Percentiles rank a stretch among this genome's conserved stretches.
Evolutionary conservation across 2,797 vertebrate species (phyloP).

Genomic region (Centropyge bicolor): DNA sequence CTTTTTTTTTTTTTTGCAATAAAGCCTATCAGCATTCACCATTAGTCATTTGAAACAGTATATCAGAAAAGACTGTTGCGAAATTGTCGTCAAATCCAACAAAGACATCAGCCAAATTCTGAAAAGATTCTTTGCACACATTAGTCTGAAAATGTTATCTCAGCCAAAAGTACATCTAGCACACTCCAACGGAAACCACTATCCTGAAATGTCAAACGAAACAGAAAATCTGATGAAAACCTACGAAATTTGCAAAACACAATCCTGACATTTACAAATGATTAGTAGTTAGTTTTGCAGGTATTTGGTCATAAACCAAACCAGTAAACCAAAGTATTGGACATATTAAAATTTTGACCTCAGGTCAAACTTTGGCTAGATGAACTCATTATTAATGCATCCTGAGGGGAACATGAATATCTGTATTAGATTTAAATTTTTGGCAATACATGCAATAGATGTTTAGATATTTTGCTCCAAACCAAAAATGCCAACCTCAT

Average conservation of each 20-base stretch:
- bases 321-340: neutral
- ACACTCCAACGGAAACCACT: slow-evolving; percentile 14
- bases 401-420: too few species aligned
- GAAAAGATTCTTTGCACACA: slow-evolving; percentile 17
- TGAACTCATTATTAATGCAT: neutral
- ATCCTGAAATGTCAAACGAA: slow-evolving; percentile 14
- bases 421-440: neutral
- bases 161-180: slow-evolving; percentile 18
- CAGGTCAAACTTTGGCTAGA: neutral
- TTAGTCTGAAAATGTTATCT: neutral
- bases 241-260: neutral
- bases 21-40: slow-evolving; percentile 4
- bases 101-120: slow-evolving; percentile 31
- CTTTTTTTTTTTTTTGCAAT: neutral
- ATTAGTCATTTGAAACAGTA: slow-evolving; percentile 13
- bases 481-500: neutral
- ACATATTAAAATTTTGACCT: neutral
- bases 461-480: neutral
- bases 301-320: neutral
- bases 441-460: neutral
- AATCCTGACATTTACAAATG: neutral
- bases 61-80: slow-evolving; percentile 22
- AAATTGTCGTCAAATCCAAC: slow-evolving; percentile 12
- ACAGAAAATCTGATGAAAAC: slow-evolving; percentile 5
- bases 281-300: neutral